These are phyloP conservation scores for Coreius guichenoti DNA, from an alignment of 2,797 vertebrate species.

Conservation along the genomic window DNA sequence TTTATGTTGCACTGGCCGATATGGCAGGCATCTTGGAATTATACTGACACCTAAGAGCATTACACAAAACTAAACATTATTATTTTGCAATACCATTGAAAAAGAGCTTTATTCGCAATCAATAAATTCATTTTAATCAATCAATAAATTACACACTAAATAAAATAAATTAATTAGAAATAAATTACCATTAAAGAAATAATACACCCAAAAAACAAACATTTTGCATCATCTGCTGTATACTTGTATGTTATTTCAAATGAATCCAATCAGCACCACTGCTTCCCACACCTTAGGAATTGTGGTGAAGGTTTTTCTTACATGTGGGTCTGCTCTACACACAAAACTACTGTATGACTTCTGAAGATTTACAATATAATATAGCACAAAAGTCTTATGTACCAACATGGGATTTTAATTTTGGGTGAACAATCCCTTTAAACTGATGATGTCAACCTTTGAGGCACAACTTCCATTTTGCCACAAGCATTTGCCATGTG, in stretches of 20 bases:
- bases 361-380: neutral
- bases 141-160: neutral
- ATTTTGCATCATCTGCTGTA: no score
- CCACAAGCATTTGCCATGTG: neutral
- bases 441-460: neutral
- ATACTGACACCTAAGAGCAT: no score
- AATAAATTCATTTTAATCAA: no score
- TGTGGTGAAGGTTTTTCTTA: no score
- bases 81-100: neutral
- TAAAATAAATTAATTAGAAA: no score
- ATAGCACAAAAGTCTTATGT: neutral
- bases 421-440: no score
- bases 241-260: neutral
- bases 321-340: no score
- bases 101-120: neutral
- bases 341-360: neutral
- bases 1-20: neutral
- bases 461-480: neutral
- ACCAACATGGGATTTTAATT: neutral
- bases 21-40: no score
- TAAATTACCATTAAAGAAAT: no score
- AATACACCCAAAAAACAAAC: no score
- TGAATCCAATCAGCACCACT: neutral
- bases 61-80: no score
- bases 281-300: neutral